These are phyloP conservation scores for Sigmodon hispidus DNA, from an alignment of 2,113 vertebrate species.

Conservation along the genomic window DNA sequence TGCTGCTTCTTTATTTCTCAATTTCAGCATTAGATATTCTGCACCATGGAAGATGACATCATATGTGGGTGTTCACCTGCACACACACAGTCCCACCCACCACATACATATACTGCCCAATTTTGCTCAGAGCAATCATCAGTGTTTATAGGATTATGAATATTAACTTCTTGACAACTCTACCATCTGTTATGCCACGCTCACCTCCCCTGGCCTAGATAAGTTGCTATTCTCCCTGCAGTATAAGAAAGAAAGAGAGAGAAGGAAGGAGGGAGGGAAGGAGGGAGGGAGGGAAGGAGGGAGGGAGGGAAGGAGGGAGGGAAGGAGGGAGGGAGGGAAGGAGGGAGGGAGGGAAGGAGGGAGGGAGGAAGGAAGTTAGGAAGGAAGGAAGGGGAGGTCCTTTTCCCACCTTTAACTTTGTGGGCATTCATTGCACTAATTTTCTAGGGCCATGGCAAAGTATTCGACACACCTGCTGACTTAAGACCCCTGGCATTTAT, in stretches of 20 bases:
- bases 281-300: too few species aligned
- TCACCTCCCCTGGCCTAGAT: background rate
- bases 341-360: background rate
- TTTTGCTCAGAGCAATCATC: background rate
- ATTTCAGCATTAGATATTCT: background rate
- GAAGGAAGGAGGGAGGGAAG: background rate
- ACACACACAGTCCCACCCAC: background rate
- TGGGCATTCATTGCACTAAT: background rate
- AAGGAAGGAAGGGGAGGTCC: background rate
- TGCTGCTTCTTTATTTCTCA: background rate
- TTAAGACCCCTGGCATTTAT: background rate
- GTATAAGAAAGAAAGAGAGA: background rate
- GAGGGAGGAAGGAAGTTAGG: rapidly evolving
- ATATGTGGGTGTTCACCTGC: background rate
- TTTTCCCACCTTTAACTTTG: background rate
- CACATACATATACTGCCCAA: background rate
- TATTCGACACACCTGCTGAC: background rate
- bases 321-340: background rate
- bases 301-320: background rate
- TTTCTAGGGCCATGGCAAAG: background rate
- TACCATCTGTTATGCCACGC: background rate
- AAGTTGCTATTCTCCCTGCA: slow-evolving; percentile 37
- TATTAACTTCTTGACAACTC: slow-evolving; percentile 32
- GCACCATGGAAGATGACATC: background rate
- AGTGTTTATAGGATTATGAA: background rate